phyloP scores from a whole-genome alignment of 2,888 invertebrate species.

The Cephus runcator region DNA sequence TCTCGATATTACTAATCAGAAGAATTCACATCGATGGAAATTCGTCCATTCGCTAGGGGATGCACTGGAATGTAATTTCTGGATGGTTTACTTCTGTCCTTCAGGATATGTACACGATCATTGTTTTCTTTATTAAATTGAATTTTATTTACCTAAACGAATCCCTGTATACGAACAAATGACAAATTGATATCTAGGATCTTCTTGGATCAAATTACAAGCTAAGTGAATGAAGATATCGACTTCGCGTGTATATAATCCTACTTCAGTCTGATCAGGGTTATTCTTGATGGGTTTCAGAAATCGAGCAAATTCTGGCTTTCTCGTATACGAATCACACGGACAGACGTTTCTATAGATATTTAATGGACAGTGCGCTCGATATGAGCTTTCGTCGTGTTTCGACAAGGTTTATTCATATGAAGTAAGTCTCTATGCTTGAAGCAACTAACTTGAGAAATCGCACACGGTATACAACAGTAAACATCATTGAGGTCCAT shows the following conservation, averaged over 20 bases:
- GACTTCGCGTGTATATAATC: neutral
- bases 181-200: neutral
- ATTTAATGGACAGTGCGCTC: neutral
- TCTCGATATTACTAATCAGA: neutral
- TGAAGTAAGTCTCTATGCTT: neutral
- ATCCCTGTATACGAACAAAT: neutral
- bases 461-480: neutral
- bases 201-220: neutral
- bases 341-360: neutral
- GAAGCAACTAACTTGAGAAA: neutral
- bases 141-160: neutral
- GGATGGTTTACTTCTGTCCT: neutral
- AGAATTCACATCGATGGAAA: neutral
- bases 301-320: neutral
- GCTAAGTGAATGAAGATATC: neutral
- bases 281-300: neutral
- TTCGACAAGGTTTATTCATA: neutral
- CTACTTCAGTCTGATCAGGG: neutral
- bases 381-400: neutral
- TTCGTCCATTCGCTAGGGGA: neutral
- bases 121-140: neutral
- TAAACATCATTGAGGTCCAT: neutral
- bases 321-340: neutral
- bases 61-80: neutral
- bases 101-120: neutral